Base-by-base conservation (phyloP, 2,797 vertebrate genomes). In the Discoglossus pictus region DNA sequence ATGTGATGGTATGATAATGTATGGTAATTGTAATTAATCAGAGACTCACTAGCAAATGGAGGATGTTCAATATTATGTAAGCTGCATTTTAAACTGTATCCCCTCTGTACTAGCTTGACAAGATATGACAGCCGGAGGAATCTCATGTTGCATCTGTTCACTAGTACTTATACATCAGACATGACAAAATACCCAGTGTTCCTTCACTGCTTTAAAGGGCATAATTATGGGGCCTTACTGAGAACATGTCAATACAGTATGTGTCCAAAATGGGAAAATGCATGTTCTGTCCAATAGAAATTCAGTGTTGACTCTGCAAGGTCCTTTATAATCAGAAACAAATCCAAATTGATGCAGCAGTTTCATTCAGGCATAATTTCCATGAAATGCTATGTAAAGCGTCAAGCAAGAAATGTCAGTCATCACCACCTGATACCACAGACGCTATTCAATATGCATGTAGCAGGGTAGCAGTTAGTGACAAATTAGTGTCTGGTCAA, bases 1-100 rank as follows among this genome's bases (percentile, higher is more conserved):
- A 93, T 92, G 85, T 93, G 93, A 94, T 94, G 89, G 88, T 92
- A 94, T 96, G 94, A 94, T 96, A 97, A 98, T 96, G 82, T 93
- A 97, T 94, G 94, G 91, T 94, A 94, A 96, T 96, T 89, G 88
- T 75, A 84, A 89, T 92, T 93, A 94, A 95, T 94, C 91, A 94
- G 90, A 90, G 89, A 87, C 89, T 90, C 85, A 87, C 80, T 82
- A 87, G 88, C 91, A 94, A 94, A 92, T 83, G 87, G 86, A 91
- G 85, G 82, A 88, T 87, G 91, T 83, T 84, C 87, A 85, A 82
- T 86, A 87, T 88, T 84, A 85, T 92, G 92, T 92, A 93, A 92
- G 91, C 92, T 91, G 92, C 92, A 95, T 95, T 93, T 93, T 93
- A 93, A 95, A 90, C 87, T 74, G 87, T 85, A 84, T 88, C 89